These are phyloP conservation scores for Melanotaenia parkinsoni DNA, from an alignment of 2,797 vertebrate genomes.

Conservation along the genomic window DNA sequence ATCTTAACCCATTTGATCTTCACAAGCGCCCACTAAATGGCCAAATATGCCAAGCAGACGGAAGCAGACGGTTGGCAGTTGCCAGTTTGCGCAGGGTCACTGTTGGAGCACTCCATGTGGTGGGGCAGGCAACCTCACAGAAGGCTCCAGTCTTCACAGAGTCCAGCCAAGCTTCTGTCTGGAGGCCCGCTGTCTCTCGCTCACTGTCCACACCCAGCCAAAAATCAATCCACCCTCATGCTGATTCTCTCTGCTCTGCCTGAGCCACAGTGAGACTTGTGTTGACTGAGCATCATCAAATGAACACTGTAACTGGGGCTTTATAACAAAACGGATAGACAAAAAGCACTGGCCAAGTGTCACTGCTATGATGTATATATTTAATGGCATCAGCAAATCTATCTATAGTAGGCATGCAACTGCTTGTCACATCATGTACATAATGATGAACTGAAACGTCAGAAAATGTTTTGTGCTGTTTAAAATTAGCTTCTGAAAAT, in stretches of 20 bases:
- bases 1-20: slow-evolving; percentile 99
- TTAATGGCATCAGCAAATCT: slow-evolving; percentile 63
- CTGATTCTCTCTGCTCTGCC: slow-evolving; percentile 69
- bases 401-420: slow-evolving; percentile 41
- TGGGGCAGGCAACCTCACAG: slow-evolving; percentile 84
- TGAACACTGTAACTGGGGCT: slow-evolving; percentile 76
- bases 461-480: slow-evolving; percentile 15
- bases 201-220: slow-evolving; percentile 74
- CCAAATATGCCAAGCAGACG: slow-evolving; percentile 98
- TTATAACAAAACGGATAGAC: slow-evolving; percentile 72
- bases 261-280: slow-evolving; percentile 75
- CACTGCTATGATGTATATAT: slow-evolving; percentile 78
- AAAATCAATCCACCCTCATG: slow-evolving; percentile 79
- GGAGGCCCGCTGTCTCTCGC: slow-evolving; percentile 73
- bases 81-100: slow-evolving; percentile 93
- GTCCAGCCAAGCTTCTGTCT: slow-evolving; percentile 84
- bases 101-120: slow-evolving; percentile 85
- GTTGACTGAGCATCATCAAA: slow-evolving; percentile 74
- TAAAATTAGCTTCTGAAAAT: slow-evolving; percentile 34
- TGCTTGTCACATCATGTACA: slow-evolving; percentile 27
- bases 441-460: slow-evolving; percentile 38
- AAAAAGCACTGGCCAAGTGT: slow-evolving; percentile 76
- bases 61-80: slow-evolving; percentile 97
- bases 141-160: slow-evolving; percentile 79
- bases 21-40: slow-evolving; percentile 97